Base-by-base conservation (phyloP, 2,797 vertebrate genomes). In the Danio jaintianensis region DNA sequence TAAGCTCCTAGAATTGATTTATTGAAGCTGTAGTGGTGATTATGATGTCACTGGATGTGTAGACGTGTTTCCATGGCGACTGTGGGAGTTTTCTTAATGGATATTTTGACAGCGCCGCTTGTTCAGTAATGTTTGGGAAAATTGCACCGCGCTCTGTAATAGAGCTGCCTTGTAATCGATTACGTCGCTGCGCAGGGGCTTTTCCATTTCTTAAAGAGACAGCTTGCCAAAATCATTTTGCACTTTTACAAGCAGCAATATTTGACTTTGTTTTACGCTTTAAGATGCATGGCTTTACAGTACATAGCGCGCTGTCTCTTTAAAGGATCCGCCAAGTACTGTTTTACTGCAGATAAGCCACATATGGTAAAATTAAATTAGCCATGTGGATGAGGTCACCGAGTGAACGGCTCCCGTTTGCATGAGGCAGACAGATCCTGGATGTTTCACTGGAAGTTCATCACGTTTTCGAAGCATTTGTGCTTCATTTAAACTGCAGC, bases 271-370 rank as follows among this genome's bases (percentile, higher is more conserved):
- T 62, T 50, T n/a, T 11, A 61, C 0, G 4, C 45, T 75, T n/a
- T 20, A 50, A 40, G 58, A 20, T 40, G 29, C 22, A 52, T 52
- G 22, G 22, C 29, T 68, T 10, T 45, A 20, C 7, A 48, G 7
- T 42, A 22, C 52, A 15, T 8, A 53, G 43, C 12, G 6, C 8
- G 8, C 61, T n/a, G 48, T 66, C 16, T 77, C 16, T 67, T 67
- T 56, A 77, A 77, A 67, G 47, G 50, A 58, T 77, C 11, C 4
- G 4, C 7, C 40, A 20, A 56, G 43, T 43, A 38, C 47, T 15
- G 73, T 64, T 75, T 63, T 53, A 22, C 47, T 63, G 47, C 73
- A 75, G 73, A 75, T 75, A 52, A 63, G 75, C 53, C 53, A 48
- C 75, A 58, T 29, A 48, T 77, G 63, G 40, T 58, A 58, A 58